Conservation (phyloP, 2,113 vertebrate species). For the Pterocles gutturalis region DNA sequence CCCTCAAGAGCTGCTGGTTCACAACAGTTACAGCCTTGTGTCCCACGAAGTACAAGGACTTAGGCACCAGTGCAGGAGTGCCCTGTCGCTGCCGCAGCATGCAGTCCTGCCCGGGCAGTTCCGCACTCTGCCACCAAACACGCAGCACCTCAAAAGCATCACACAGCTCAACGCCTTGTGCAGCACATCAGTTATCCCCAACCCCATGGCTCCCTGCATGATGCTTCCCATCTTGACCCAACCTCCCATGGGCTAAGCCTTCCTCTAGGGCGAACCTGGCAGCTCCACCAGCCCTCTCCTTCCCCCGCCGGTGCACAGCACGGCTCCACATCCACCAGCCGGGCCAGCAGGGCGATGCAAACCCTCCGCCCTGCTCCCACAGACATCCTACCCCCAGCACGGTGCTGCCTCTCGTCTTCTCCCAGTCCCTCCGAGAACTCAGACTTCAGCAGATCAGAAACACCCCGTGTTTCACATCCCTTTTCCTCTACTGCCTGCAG, state of each 20-base stretch:
- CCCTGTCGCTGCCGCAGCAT: not conserved
- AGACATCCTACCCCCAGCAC: not conserved
- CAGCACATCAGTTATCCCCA: not conserved
- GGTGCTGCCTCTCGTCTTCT: not conserved
- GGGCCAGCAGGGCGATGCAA: not conserved
- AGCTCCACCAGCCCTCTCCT: not conserved
- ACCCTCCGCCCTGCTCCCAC: not conserved
- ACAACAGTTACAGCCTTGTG: fast-evolving
- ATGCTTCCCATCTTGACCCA: not conserved
- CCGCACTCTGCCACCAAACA: not conserved
- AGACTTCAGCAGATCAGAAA: not conserved
- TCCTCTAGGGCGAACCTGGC: not conserved
- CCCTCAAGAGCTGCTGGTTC: not conserved
- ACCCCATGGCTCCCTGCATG: not conserved
- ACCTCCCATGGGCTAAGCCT: not conserved
- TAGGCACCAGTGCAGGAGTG: not conserved
- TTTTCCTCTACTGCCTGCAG: not conserved
- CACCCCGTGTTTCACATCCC: not conserved
- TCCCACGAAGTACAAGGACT: not conserved
- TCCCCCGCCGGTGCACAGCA: not conserved
- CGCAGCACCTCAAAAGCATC: not conserved
- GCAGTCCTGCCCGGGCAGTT: not conserved
- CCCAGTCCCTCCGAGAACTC: not conserved
- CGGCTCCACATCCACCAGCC: not conserved
- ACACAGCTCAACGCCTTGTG: not conserved